Percentiles rank a stretch among this genome's conserved stretches.
These are phyloP conservation scores for Lophius piscatorius DNA, from an alignment of 2,113 vertebrate species.

Conservation along the genomic window DNA sequence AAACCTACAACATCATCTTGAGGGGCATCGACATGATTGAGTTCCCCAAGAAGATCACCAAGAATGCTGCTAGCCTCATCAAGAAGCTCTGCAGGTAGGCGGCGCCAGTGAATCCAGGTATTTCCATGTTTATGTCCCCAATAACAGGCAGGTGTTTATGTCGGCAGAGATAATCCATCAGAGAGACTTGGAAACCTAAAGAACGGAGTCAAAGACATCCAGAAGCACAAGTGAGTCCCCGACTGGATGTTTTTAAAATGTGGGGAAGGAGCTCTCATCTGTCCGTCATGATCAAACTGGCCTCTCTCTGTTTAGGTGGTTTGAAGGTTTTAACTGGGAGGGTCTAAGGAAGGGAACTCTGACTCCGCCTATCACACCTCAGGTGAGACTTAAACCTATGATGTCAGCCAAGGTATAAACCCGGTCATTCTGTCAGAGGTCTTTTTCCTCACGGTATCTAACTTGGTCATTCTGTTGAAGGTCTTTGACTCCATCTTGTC, in stretches of 20 bases:
- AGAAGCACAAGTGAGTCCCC: slow-evolving; percentile 96
- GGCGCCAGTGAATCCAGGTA: neutral
- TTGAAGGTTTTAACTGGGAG: slow-evolving; percentile 99
- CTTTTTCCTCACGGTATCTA: too few relatives aligned
- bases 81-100: slow-evolving; percentile 98
- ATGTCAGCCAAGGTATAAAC: too few relatives aligned
- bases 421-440: too few relatives aligned
- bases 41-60: slow-evolving; percentile 99
- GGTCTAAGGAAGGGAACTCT: slow-evolving; percentile 94
- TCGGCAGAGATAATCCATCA: slow-evolving; percentile 90
- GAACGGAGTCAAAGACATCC: slow-evolving; percentile 97
- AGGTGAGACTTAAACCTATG: slow-evolving; percentile 81
- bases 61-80: slow-evolving; percentile 96
- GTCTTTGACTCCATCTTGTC: neutral
- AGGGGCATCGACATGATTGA: slow-evolving; percentile 98
- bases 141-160: neutral
- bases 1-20: slow-evolving; percentile 96
- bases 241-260: slow-evolving; percentile 3
- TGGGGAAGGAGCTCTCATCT: too few relatives aligned
- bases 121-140: too few relatives aligned
- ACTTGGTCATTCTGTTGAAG: neutral
- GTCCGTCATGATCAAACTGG: neutral
- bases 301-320: slow-evolving; percentile 85
- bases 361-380: slow-evolving; percentile 93
- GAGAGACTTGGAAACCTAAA: slow-evolving; percentile 97